Percentiles rank a stretch among this genome's conserved stretches.
phyloP scores from a whole-genome alignment of 92 coral and sea anemone genomes.

The Epizoanthus scotinus region DNA sequence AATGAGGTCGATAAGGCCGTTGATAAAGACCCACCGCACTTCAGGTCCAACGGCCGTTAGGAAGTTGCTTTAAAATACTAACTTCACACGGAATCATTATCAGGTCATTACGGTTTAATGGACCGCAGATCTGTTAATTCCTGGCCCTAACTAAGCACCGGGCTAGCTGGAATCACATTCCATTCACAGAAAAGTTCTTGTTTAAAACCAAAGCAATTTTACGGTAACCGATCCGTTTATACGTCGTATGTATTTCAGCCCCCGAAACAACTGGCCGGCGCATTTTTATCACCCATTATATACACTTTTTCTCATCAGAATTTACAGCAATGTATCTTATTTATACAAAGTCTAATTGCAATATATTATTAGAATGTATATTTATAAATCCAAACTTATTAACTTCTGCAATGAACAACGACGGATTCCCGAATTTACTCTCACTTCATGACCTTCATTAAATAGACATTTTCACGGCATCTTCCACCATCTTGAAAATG shows the following conservation, averaged over 20 bases:
- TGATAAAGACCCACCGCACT: too few species aligned
- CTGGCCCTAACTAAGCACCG: not conserved
- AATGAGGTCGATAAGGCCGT: too few species aligned
- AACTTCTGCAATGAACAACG: not conserved
- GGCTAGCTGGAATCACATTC: not conserved
- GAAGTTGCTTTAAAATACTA: too few species aligned
- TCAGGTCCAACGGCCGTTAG: too few species aligned
- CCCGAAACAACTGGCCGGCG: not conserved
- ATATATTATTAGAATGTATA: not conserved
- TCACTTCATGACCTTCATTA: not conserved
- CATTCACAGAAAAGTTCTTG: not conserved
- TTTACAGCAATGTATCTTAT: too few species aligned
- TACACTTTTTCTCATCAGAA: too few species aligned
- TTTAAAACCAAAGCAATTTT: not conserved
- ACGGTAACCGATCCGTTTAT: too few species aligned
- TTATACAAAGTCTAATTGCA: not conserved
- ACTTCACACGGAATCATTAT: not conserved
- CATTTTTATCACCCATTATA: not conserved
- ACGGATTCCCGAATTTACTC: not conserved
- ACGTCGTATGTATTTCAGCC: not conserved
- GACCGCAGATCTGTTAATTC: not conserved
- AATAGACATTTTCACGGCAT: too few species aligned
- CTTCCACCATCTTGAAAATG: too few species aligned
- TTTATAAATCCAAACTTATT: not conserved
- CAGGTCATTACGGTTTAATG: not conserved